A percentile compares a stretch with the other conserved stretches of the same genome.
These are phyloP conservation scores for Pyrgus malvae DNA, from an alignment of 2,888 invertebrate species.

Conservation along the genomic window DNA sequence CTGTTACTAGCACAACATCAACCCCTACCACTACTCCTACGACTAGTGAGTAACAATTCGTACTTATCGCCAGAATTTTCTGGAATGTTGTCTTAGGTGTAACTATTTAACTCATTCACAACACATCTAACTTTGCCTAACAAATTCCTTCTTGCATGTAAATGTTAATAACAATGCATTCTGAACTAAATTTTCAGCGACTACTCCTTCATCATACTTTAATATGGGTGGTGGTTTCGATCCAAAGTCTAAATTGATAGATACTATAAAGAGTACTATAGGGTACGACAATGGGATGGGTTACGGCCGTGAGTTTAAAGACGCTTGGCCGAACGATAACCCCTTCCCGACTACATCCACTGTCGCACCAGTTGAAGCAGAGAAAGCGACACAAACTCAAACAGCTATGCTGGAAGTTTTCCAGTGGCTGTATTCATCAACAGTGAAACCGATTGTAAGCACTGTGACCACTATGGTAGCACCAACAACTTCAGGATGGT, in stretches of 20 bases:
- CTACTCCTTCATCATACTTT: constrained; percentile 71
- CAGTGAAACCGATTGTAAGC: constrained; percentile 71
- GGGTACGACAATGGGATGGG: constrained; percentile 69
- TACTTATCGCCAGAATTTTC: no score
- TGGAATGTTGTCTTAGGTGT: constrained; percentile 27
- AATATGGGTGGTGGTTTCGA: constrained; percentile 69
- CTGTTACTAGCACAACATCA: constrained; percentile 63
- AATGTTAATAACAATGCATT: constrained; percentile 54
- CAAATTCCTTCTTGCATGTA: constrained; percentile 50
- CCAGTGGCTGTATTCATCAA: constrained; percentile 76
- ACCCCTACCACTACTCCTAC: constrained; percentile 69
- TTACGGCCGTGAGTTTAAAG: constrained; percentile 66
- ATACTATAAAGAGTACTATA: constrained; percentile 75
- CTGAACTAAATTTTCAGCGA: constrained; percentile 68
- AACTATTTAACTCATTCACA: constrained; percentile 29
- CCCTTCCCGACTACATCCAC: constrained; percentile 75
- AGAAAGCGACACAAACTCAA: constrained; percentile 74
- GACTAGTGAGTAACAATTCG: constrained; percentile 81
- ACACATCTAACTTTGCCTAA: constrained; percentile 22
- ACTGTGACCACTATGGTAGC: constrained; percentile 63
- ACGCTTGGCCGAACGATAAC: constrained; percentile 76
- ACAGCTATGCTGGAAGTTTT: constrained; percentile 78
- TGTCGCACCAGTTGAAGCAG: constrained; percentile 65
- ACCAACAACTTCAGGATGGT: constrained; percentile 57
- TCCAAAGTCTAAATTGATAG: constrained; percentile 76